Conservation (phyloP, 2,113 vertebrate species). For the Megalops atlanticus region DNA sequence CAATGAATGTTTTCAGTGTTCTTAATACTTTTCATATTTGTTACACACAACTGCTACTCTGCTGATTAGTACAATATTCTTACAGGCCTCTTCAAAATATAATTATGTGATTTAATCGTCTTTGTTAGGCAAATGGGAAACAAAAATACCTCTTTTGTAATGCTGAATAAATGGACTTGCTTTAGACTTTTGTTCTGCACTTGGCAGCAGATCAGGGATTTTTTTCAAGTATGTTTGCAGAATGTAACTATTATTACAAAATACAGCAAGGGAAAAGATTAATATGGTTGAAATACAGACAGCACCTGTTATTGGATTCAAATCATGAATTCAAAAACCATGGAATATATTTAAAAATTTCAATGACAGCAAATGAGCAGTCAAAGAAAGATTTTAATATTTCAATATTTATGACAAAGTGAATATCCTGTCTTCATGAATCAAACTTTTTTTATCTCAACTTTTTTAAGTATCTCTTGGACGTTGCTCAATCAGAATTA, state of each 20-base stretch:
- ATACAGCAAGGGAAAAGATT: background rate
- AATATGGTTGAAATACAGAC: background rate
- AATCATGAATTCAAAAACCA: background rate
- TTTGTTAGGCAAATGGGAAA: background rate
- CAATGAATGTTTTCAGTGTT: too few relatives aligned
- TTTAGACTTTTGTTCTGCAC: background rate
- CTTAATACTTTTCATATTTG: too few relatives aligned
- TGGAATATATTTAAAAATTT: background rate
- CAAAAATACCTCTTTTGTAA: background rate
- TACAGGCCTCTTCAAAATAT: too few relatives aligned
- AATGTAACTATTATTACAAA: background rate
- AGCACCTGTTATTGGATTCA: background rate
- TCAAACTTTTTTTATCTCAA: background rate
- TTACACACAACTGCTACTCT: too few relatives aligned
- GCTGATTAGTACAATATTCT: too few relatives aligned
- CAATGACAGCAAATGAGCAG: background rate
- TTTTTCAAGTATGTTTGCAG: background rate
- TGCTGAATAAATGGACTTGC: background rate
- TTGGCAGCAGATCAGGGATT: background rate
- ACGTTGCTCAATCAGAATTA: background rate
- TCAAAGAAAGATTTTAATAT: background rate
- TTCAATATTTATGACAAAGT: background rate
- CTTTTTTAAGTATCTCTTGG: conserved; percentile 4
- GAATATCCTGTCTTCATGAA: background rate
- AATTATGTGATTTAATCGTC: too few relatives aligned